phyloP scores from a whole-genome alignment of 1,140 invertebrate genomes.

The Anadara kagoshimensis region DNA sequence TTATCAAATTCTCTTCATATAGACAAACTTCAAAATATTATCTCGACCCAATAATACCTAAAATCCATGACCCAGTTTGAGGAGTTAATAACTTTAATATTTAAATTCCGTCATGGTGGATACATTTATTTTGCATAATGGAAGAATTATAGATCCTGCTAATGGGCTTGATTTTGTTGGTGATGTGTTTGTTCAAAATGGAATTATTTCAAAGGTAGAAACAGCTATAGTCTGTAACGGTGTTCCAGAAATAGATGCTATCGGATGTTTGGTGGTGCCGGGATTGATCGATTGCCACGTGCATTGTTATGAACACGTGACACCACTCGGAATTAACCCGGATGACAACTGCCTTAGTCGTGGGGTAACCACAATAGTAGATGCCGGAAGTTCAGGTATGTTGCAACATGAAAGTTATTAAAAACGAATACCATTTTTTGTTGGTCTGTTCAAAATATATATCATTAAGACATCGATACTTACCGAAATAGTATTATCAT shows the following conservation, averaged over 20 bases:
- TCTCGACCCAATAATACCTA: too few species aligned
- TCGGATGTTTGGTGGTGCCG: constrained; percentile 60
- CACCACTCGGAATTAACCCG: constrained; percentile 64
- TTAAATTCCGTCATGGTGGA: too few species aligned
- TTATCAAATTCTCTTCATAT: too few species aligned
- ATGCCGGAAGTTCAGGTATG: constrained; percentile 69
- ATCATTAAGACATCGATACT: too few species aligned
- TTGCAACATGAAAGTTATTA: too few species aligned
- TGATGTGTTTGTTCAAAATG: constrained; percentile 47
- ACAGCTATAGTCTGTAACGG: background rate
- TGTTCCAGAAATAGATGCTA: constrained; percentile 50
- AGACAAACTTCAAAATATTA: too few species aligned
- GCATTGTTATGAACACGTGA: constrained; percentile 67
- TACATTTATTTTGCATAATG: too few species aligned
- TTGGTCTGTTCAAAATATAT: too few species aligned
- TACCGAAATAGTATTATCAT: too few species aligned
- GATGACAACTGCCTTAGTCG: constrained; percentile 59
- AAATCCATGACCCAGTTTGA: too few species aligned
- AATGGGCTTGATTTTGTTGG: constrained; percentile 51
- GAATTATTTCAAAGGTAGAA: constrained; percentile 29
- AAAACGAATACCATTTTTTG: too few species aligned
- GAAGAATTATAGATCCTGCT: constrained; percentile 52
- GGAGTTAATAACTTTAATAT: too few species aligned
- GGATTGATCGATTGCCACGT: constrained; percentile 69
- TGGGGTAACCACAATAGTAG: constrained; percentile 67